Conservation (phyloP, 2,113 vertebrate genomes). For the Pseudopipra pipra region DNA sequence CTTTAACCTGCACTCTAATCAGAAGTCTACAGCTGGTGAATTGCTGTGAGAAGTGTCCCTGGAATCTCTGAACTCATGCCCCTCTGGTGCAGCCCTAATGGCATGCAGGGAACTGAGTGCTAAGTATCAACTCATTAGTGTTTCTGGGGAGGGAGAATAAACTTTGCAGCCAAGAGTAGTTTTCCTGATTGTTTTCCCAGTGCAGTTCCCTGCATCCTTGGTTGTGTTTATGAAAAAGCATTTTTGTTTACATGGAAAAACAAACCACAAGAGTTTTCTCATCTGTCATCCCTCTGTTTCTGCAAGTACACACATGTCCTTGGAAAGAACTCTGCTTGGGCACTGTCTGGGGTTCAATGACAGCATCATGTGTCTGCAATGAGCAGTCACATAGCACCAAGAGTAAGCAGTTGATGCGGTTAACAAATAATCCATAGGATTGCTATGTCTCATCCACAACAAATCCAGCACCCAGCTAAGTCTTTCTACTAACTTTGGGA, state of each 20-base stretch:
- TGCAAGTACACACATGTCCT: slow-evolving; percentile 1
- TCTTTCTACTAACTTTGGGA: background rate
- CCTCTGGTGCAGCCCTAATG: background rate
- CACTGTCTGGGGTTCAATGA: background rate
- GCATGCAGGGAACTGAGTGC: background rate
- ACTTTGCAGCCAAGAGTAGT: slow-evolving; percentile 46
- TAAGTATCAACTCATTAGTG: background rate
- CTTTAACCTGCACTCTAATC: background rate
- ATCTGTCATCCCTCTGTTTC: slow-evolving; percentile 19
- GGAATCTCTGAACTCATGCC: background rate
- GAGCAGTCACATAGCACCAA: background rate
- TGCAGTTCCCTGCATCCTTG: background rate
- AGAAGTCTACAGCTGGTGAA: background rate
- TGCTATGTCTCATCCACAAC: background rate
- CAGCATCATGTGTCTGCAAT: background rate
- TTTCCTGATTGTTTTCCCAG: slow-evolving; percentile 34
- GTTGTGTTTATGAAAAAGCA: slow-evolving; percentile 22
- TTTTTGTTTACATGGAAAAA: slow-evolving; percentile 48
- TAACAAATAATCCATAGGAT: background rate
- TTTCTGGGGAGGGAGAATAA: background rate
- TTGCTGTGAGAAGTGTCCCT: background rate
- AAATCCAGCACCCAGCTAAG: background rate
- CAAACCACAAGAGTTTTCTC: slow-evolving; percentile 29
- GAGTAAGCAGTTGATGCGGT: background rate
- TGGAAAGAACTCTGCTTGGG: background rate